These are phyloP conservation scores for Psittacula cyanocephala DNA, from an alignment of 2,113 vertebrate genomes.

Conservation along the genomic window DNA sequence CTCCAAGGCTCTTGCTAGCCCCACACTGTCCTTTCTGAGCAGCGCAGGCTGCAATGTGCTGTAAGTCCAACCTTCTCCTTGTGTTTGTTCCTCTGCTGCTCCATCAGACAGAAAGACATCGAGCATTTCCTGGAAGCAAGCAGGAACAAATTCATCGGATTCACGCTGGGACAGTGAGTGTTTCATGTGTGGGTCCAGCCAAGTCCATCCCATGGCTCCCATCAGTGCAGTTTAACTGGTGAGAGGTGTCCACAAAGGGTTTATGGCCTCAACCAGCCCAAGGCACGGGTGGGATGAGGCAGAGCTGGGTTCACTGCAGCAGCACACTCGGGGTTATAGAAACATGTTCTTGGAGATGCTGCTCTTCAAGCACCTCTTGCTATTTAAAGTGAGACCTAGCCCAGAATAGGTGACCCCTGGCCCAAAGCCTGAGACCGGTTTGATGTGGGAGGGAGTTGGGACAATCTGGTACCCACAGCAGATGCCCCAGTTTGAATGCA, in stretches of 20 bases:
- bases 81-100: not conserved
- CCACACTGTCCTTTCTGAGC: not conserved
- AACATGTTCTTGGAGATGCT: not conserved
- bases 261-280: not conserved
- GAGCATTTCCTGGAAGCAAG: constrained; percentile 95
- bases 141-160: constrained; percentile 97
- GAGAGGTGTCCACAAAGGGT: not conserved
- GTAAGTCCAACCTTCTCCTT: not conserved
- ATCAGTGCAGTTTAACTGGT: not conserved
- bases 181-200: fast-evolving
- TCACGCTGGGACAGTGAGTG: constrained; percentile 94
- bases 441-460: not conserved
- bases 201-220: not conserved
- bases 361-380: not conserved
- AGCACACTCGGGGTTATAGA: fast-evolving
- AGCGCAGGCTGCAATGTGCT: not conserved
- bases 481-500: not conserved
- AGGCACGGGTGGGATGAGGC: fast-evolving
- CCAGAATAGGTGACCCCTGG: not conserved
- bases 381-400: not conserved
- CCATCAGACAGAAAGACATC: constrained; percentile 93
- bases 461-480: not conserved
- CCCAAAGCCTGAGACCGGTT: not conserved
- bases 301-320: not conserved
- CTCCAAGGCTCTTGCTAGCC: not conserved